Evolutionary conservation across 1,140 invertebrate species (phyloP).

Genomic region (Muscidifurax raptorellus): DNA sequence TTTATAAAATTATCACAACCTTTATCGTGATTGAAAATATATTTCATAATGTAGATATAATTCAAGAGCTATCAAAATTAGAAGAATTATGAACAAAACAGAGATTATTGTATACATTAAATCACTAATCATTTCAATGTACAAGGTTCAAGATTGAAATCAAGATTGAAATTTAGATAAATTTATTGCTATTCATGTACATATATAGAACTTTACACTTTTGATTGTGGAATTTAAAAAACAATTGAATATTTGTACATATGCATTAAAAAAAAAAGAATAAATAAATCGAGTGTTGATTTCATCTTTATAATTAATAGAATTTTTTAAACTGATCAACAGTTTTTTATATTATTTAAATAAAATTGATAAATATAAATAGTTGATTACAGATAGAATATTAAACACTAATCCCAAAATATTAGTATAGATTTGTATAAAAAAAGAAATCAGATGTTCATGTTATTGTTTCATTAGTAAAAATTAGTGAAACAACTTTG

Average conservation of each 20-base stretch:
- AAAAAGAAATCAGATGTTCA: background rate
- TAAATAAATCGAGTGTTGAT: background rate
- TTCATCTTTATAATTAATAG: background rate
- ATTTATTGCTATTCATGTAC: conserved; percentile 39
- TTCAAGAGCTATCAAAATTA: conserved; percentile 63
- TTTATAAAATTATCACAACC: conserved; percentile 26
- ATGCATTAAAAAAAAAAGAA: conserved; percentile 20
- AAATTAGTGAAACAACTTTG: background rate
- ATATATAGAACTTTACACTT: conserved; percentile 25
- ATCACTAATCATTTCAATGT: conserved; percentile 53
- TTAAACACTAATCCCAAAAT: background rate
- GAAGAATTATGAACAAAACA: conserved; percentile 55
- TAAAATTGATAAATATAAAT: background rate
- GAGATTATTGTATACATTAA: conserved; percentile 55
- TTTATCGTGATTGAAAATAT: conserved; percentile 60
- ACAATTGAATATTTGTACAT: conserved; percentile 7
- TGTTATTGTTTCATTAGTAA: background rate
- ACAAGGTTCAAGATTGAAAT: background rate
- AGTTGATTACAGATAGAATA: background rate
- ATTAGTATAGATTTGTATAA: conserved; percentile 2
- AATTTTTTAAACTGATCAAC: conserved; percentile 35
- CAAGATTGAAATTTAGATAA: conserved; percentile 14
- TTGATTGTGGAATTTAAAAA: conserved; percentile 28
- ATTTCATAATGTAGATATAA: conserved; percentile 65
- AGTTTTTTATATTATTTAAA: background rate